Base-by-base conservation (phyloP, 2,113 vertebrate species). In the Chlamydotis undulata region DNA sequence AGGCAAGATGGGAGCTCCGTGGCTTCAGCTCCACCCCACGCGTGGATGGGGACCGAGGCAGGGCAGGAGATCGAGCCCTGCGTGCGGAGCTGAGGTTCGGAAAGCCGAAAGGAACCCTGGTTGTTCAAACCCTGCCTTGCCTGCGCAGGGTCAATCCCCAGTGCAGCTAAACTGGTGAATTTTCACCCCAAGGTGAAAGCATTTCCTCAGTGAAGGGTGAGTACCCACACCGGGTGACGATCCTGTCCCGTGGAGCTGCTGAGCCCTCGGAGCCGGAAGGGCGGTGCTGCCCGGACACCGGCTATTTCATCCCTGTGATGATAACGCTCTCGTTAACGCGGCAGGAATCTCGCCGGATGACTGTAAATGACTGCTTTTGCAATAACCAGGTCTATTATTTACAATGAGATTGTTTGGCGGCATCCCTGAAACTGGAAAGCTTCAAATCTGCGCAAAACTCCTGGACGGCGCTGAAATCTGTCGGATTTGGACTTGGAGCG, bases 401-500 rank as follows among this genome's bases (percentile, higher is more conserved):
- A 4, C 19, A 6, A 24, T 10, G 24, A 45, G n/a, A 57, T 12
- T 1, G 10, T 35, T 14, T 7, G 74, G 39, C 39, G 39, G 39
- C 39, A 41, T 41, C 39, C 39, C 39, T 43, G 14, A 43, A 15
- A 15, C 41, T 43, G 41, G 41, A 43, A 50, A 13, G 28, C 8
- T 28, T 13, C 39, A 7, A 12, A 23, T 47, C n/a, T 16, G 33
- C 9, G 1, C 4, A 1, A 6, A 4, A 43, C 31, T 11, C 47
- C 71, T 10, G 70, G 37, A 3, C 5, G 2, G n/a, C 1, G 21
- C 73, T 37, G 13, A 35, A 21, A 49, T 25, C n/a, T 9, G 14
- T 2, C 8, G 12, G 9, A 0, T 41, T 59, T 61, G 39, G 29
- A 5, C 12, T 21, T 3, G 4, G 67, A 28, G 10, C 11, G 1